Evolutionary conservation across 1,140 invertebrate species (phyloP).

Genomic region (Nasonia vitripennis): DNA sequence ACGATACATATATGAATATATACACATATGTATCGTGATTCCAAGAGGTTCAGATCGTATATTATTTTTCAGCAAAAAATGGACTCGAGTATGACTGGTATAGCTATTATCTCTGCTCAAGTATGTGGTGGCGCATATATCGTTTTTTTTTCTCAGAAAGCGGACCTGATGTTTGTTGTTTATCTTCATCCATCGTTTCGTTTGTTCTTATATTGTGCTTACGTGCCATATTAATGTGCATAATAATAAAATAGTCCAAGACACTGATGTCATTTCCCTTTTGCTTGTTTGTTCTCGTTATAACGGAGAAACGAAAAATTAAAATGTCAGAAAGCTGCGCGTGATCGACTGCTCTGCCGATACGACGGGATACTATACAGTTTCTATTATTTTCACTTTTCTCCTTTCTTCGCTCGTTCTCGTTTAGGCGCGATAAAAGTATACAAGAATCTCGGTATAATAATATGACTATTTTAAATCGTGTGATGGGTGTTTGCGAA

Average conservation of each 20-base stretch:
- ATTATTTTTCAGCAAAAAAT: slow-evolving; percentile 36
- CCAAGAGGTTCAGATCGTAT: slow-evolving; percentile 11
- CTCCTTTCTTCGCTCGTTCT: neutral
- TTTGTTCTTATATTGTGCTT: slow-evolving; percentile 27
- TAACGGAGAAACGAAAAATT: neutral
- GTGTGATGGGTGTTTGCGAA: neutral
- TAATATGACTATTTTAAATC: slow-evolving; percentile 13
- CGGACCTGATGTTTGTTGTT: neutral
- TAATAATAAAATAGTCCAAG: neutral
- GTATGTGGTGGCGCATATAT: slow-evolving; percentile 13
- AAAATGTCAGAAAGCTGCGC: slow-evolving; percentile 21
- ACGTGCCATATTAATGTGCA: slow-evolving; percentile 15
- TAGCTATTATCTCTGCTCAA: slow-evolving; percentile 20
- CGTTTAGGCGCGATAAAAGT: slow-evolving; percentile 1
- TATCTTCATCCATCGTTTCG: neutral
- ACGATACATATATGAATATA: neutral
- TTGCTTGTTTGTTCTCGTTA: neutral
- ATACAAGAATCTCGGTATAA: neutral
- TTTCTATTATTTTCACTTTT: neutral
- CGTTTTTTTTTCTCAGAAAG: slow-evolving; percentile 14
- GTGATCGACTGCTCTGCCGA: neutral
- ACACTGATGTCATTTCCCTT: neutral
- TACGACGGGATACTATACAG: slow-evolving; percentile 4
- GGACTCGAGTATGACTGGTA: slow-evolving; percentile 30
- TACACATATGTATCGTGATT: slow-evolving; percentile 19